A percentile compares a stretch with the other conserved stretches of the same genome.
phyloP scores from a whole-genome alignment of 2,888 invertebrate species.

The Phragmatobia fuliginosa region DNA sequence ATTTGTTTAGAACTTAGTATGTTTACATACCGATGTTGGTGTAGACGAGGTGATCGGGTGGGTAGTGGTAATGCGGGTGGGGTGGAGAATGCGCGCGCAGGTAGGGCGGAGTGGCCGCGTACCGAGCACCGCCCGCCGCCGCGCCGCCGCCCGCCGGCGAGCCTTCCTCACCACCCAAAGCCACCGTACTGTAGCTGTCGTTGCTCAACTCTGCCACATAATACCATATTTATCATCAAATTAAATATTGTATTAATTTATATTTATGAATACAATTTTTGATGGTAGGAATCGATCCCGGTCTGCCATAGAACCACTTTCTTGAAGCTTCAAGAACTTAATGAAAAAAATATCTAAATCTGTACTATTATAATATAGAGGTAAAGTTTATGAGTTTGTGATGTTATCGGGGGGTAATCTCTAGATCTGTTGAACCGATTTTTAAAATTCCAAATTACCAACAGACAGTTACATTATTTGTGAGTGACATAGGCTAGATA shows the following conservation, averaged over 20 bases:
- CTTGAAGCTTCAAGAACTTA: background rate
- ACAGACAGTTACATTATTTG: no score
- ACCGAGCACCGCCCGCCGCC: constrained; percentile 85
- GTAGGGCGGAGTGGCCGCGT: constrained; percentile 91
- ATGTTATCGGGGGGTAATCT: no score
- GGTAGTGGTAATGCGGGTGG: constrained; percentile 92
- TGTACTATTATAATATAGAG: no score
- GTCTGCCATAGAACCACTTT: background rate
- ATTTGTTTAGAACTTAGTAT: background rate
- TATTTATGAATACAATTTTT: no score
- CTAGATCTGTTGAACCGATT: no score
- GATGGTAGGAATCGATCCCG: background rate
- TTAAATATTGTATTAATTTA: background rate
- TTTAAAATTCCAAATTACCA: no score
- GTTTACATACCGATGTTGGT: constrained; percentile 90
- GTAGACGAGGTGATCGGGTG: constrained; percentile 94
- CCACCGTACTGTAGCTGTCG: constrained; percentile 96
- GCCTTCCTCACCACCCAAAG: constrained; percentile 94
- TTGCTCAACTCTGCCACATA: constrained; percentile 91
- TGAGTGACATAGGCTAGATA: no score
- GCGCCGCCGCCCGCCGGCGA: constrained; percentile 88
- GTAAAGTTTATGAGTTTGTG: no score
- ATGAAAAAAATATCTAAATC: no score
- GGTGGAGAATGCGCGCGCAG: constrained; percentile 92
- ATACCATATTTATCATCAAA: background rate